Evolutionary conservation across 2,888 invertebrate species (phyloP).

Genomic region (Arrhopalites spinosus): DNA sequence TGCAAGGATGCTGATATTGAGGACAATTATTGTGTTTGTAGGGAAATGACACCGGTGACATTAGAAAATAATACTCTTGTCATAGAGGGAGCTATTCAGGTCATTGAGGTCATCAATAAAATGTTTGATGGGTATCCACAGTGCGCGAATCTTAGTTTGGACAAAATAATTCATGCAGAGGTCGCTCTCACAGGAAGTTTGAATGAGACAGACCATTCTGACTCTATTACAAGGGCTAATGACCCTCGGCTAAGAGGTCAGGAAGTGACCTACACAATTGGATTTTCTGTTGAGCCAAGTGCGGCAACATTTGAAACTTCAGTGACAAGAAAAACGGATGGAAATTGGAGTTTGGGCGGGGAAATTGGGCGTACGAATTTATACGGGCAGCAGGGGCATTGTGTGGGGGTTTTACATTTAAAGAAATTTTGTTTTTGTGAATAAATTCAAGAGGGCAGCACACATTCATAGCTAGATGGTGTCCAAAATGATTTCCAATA

Average conservation of each 20-base stretch:
- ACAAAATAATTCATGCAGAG: conserved; percentile 67
- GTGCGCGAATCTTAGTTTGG: conserved; percentile 70
- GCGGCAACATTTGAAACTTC: conserved; percentile 10
- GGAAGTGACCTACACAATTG: not conserved
- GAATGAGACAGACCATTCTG: not conserved
- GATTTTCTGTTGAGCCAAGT: not conserved
- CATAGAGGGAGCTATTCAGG: conserved; percentile 65
- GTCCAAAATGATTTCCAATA: too few species aligned
- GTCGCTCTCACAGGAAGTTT: not conserved
- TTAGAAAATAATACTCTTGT: conserved; percentile 63
- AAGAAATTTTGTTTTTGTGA: conserved; percentile 4
- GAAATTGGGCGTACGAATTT: conserved; percentile 31
- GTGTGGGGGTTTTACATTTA: conserved; percentile 14
- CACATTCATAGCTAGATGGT: too few species aligned
- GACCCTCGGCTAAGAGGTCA: too few species aligned
- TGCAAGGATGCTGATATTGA: conserved; percentile 78
- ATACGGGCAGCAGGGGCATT: conserved; percentile 36
- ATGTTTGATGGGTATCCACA: conserved; percentile 64
- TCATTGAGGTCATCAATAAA: conserved; percentile 70
- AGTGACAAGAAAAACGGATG: not conserved
- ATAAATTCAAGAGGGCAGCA: too few species aligned
- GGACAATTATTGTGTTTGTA: conserved; percentile 88
- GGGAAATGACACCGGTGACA: conserved; percentile 66
- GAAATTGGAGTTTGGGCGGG: conserved; percentile 5
- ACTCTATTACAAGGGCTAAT: not conserved